phyloP scores from a whole-genome alignment of 1,140 invertebrate genomes.

The Stegodyphus mimosarum region DNA sequence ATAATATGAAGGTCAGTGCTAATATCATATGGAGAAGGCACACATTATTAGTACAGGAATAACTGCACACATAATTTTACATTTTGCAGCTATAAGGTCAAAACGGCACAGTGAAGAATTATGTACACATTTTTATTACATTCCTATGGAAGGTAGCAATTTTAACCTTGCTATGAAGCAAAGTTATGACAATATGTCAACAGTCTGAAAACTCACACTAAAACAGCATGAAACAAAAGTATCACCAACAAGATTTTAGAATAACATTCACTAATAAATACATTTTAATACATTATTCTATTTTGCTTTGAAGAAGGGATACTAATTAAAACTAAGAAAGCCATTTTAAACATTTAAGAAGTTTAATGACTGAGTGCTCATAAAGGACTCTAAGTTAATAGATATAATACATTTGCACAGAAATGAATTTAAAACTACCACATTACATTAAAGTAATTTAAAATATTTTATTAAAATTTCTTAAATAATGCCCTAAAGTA shows the following conservation, averaged over 20 bases:
- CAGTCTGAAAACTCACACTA: slow-evolving; percentile 14
- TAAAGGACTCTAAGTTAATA: too few species aligned
- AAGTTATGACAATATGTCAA: slow-evolving; percentile 9
- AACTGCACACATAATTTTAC: slow-evolving; percentile 39
- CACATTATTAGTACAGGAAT: slow-evolving; percentile 57
- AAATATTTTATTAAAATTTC: background rate
- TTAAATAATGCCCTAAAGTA: slow-evolving; percentile 23
- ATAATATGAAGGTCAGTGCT: slow-evolving; percentile 32
- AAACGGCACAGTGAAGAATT: slow-evolving; percentile 34
- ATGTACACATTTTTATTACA: slow-evolving; percentile 29
- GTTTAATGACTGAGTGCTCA: too few species aligned
- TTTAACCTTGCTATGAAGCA: slow-evolving; percentile 26
- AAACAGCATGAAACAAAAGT: slow-evolving; percentile 6
- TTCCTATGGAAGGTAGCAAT: slow-evolving; percentile 32
- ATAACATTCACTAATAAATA: too few species aligned
- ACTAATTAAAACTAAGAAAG: too few species aligned
- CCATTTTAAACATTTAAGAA: too few species aligned
- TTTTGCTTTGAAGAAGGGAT: too few species aligned
- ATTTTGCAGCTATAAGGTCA: slow-evolving; percentile 45
- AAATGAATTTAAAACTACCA: too few species aligned
- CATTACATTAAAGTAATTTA: background rate
- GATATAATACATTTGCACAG: background rate
- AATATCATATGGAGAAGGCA: slow-evolving; percentile 56
- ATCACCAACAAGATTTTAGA: too few species aligned
- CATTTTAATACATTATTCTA: too few species aligned